Evolutionary conservation across 2,888 invertebrate species (phyloP), one percentile per base, ranked within the genome.

Genomic region (Keiferia lycopersicella): DNA sequence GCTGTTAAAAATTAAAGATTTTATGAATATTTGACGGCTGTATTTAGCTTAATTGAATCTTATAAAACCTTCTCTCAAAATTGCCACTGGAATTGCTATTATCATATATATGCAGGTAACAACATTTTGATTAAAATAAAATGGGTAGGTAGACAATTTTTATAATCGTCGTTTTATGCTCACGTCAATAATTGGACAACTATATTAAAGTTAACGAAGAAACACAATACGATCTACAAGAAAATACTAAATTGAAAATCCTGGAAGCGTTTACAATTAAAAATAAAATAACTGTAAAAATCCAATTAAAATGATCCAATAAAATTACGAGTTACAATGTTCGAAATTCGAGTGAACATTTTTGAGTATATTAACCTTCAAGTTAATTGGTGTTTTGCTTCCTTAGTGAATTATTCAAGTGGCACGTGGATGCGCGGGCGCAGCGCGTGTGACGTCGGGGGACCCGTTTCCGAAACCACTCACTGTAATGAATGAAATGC

Each of bases 401-500:
- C 56, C 48, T 41, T n/a, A 11, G 60, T 59, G 38, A 64, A 64
- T 61, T 64, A 65, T 62, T 65, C 59, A 64, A 45, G 59, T 41
- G 64, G 62, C 64, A 62, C 64, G 64, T 66, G 62, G 7, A 8
- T 6, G 34, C 34, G 22, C 16, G 26, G 14, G 53, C 48, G 20
- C 48, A 56, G 48, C 26, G 61, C 41, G 58, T 16, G 66, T 66
- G 64, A 64, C 62, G 64, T 66, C 66, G 64, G 7, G 8, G 41
- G 61, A 64, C 66, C 56, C 63, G 63, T 64, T 62, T 56, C 39
- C 60, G 58, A 63, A 63, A 38, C 63, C 57, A 53, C 61, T 63
- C 63, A 26, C 48, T 64, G 62, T 68, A 66, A 65, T 68, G 68
- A 68, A 68, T 68, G 68, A 65, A 68, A 66, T 64, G 18, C 39